phyloP scores from a whole-genome alignment of 1,140 invertebrate species.

The Trachymyrmex cornetzi region DNA sequence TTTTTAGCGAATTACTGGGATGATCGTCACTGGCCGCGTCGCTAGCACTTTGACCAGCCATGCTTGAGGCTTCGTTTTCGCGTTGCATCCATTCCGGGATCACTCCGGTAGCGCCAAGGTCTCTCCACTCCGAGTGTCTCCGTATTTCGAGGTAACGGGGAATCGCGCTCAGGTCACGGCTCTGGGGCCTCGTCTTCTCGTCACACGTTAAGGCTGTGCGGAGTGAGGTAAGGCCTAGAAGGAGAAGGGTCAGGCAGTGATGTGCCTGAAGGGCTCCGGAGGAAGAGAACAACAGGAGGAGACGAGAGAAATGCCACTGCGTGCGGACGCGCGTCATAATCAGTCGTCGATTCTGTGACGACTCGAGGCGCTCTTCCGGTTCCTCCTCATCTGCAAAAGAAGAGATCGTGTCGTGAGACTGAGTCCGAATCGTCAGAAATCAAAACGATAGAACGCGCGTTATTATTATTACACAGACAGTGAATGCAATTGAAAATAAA shows the following conservation, averaged over 20 bases:
- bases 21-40: neutral
- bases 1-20: neutral
- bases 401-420: neutral
- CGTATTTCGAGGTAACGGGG: slow-evolving; percentile 28
- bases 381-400: slow-evolving; percentile 80
- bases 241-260: slow-evolving; percentile 71
- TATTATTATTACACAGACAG: neutral
- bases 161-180: slow-evolving; percentile 51
- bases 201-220: slow-evolving; percentile 69
- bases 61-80: slow-evolving; percentile 17
- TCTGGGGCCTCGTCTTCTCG: slow-evolving; percentile 65
- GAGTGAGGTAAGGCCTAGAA: slow-evolving; percentile 69
- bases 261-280: slow-evolving; percentile 72
- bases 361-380: slow-evolving; percentile 76
- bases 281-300: slow-evolving; percentile 80
- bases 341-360: slow-evolving; percentile 82
- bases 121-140: slow-evolving; percentile 38
- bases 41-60: slow-evolving; percentile 44
- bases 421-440: neutral
- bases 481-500: slow-evolving; percentile 12
- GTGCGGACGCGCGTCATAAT: slow-evolving; percentile 84
- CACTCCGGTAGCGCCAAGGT: neutral
- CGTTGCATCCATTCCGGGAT: slow-evolving; percentile 37
- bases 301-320: slow-evolving; percentile 79
- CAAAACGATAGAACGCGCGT: neutral